Conservation (phyloP, 2,113 vertebrate species). For the Dicrurus megarhynchus region DNA sequence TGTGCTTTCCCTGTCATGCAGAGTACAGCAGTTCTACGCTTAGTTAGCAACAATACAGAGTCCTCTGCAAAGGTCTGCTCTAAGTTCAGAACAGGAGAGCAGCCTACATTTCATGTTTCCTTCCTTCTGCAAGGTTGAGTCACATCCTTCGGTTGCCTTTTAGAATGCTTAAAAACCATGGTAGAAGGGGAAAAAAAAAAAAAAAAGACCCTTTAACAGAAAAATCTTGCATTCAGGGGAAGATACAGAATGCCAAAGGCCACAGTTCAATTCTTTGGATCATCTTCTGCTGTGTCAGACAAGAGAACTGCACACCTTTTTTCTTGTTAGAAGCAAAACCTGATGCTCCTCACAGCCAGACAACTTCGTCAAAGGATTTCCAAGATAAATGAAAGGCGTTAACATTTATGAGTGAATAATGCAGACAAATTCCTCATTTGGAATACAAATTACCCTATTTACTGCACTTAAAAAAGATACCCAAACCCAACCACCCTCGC, state of each 20-base stretch:
- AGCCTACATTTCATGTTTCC: slow-evolving; percentile 52
- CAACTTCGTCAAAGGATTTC: not conserved
- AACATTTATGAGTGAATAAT: not conserved
- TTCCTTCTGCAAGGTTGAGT: slow-evolving; percentile 65
- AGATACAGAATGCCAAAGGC: not conserved
- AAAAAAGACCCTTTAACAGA: not conserved
- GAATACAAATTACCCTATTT: not conserved
- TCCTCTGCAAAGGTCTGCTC: not conserved
- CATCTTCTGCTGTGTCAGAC: not conserved
- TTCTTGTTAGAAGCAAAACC: not conserved
- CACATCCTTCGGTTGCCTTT: slow-evolving; percentile 56
- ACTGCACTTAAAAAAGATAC: not conserved
- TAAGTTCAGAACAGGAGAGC: slow-evolving; percentile 11
- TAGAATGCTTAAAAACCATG: slow-evolving; percentile 18
- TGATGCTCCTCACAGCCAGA: not conserved
- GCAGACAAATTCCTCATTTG: not conserved
- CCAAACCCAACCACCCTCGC: not conserved
- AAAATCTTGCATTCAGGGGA: not conserved
- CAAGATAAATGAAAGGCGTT: not conserved
- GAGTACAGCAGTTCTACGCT: not conserved
- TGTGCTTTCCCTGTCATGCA: not conserved
- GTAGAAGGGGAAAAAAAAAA: not conserved
- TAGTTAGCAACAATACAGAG: not conserved
- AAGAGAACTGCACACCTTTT: not conserved
- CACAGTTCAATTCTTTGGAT: not conserved